Percentiles rank a stretch among this genome's conserved stretches.
phyloP scores from a whole-genome alignment of 2,113 vertebrate species.

The Mirza zaza region DNA sequence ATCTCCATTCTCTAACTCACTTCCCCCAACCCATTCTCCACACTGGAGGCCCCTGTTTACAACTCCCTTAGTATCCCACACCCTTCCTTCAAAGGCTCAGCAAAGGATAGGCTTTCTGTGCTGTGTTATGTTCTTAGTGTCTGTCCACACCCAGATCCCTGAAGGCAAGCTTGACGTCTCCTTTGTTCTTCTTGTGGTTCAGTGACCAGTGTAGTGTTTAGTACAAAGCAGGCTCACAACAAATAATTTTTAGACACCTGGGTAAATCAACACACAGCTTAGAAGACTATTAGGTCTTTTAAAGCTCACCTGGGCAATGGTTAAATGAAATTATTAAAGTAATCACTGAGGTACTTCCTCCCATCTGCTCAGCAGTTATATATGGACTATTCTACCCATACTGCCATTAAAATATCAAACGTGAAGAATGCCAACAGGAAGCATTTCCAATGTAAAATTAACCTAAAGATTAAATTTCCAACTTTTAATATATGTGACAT shows the following conservation, averaged over 20 bases:
- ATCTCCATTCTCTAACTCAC: background rate
- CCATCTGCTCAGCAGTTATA: background rate
- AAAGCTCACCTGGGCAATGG: background rate
- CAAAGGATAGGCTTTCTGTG: background rate
- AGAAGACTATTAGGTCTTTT: background rate
- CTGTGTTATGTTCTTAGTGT: background rate
- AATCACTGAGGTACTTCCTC: background rate
- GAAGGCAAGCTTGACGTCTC: background rate
- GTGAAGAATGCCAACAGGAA: background rate
- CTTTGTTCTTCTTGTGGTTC: background rate
- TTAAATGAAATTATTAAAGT: background rate
- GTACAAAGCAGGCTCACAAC: background rate
- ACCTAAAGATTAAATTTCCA: background rate
- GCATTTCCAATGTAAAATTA: background rate
- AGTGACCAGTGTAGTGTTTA: background rate
- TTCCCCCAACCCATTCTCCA: background rate
- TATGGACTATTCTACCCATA: background rate
- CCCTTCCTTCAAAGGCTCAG: background rate
- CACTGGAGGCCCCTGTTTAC: background rate
- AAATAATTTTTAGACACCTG: background rate
- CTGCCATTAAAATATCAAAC: background rate
- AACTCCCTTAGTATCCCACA: too few species aligned
- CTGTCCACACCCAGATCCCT: background rate
- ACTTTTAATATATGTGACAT: background rate
- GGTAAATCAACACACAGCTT: background rate